phyloP scores from a whole-genome alignment of 2,113 vertebrate genomes.

The Sterrhoptilus dennistouni region DNA sequence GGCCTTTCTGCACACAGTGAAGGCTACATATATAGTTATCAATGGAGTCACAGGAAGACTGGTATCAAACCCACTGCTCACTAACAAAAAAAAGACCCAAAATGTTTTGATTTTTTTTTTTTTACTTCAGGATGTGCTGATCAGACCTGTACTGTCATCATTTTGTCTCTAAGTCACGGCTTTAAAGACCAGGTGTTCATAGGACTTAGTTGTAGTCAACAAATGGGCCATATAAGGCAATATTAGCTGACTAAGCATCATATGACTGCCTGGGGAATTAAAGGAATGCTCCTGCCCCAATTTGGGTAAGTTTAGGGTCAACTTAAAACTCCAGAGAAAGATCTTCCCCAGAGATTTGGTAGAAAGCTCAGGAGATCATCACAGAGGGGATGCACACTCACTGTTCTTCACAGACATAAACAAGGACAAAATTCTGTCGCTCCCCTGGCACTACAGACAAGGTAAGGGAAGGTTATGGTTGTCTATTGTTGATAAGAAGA shows the following conservation, averaged over 20 bases:
- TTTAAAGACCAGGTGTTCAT: neutral
- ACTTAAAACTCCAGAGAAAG: neutral
- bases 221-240: neutral
- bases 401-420: neutral
- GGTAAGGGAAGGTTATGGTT: neutral
- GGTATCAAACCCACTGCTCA: neutral
- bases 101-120: too few species aligned
- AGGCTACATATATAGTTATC: neutral
- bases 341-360: neutral
- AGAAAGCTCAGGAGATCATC: neutral
- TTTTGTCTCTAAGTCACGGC: neutral
- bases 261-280: neutral
- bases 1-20: neutral
- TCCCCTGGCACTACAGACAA: neutral
- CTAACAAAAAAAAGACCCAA: accelerated
- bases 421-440: accelerated
- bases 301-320: neutral
- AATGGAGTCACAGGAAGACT: neutral
- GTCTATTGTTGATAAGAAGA: neutral
- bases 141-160: neutral
- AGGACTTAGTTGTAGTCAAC: neutral
- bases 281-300: neutral
- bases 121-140: neutral
- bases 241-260: neutral
- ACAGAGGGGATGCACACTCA: accelerated